Evolutionary conservation across 2,113 vertebrate species (phyloP), one percentile per base, ranked within the genome.

Genomic region (Arizona elegans): DNA sequence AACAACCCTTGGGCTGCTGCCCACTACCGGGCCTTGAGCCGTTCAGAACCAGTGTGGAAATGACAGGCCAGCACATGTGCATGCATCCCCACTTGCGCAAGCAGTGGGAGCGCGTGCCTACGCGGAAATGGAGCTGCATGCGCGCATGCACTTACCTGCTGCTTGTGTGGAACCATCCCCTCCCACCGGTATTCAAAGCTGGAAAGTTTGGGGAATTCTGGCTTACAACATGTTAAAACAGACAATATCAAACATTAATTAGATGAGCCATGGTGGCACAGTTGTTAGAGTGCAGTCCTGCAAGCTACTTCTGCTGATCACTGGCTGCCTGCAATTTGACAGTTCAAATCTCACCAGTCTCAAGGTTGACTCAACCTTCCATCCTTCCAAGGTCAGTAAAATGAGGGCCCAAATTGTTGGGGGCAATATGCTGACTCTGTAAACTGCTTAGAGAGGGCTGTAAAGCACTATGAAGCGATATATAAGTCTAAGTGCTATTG

Each of bases 41-140:
- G 0, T 70, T 33, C 24, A 13, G 29, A 70, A 70, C 5, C 13
- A 13, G 65, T 70, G 29, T 70, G 65, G 29, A 33, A 70, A 13
- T 70, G 12, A 1, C 29, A 15, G 65, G 65, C 24, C 26, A 62
- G 24, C 3, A 62, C 7, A 23, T 62, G 24, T 1, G 8, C 13
- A 29, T 0, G 5, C 5, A n/a, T 70, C 62, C 62, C 12, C 12
- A 70, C 3, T 70, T n/a, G 65, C 1, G 0, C 0, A 13, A 33
- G 29, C 65, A 62, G 59, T 62, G 59, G 8, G 23, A 26, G 2
- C 1, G 24, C 1, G 9, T 62, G 59, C 59, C 59, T 62, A 26
- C 59, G 2, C 1, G 9, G 23, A 62, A 62, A 62, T 62, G 65
- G 29, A 70, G 65, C 65, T 70, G 65, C 2, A 0, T 24, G 13